These are phyloP conservation scores for Urocolius indicus DNA, from an alignment of 2,113 vertebrate species.

Conservation along the genomic window DNA sequence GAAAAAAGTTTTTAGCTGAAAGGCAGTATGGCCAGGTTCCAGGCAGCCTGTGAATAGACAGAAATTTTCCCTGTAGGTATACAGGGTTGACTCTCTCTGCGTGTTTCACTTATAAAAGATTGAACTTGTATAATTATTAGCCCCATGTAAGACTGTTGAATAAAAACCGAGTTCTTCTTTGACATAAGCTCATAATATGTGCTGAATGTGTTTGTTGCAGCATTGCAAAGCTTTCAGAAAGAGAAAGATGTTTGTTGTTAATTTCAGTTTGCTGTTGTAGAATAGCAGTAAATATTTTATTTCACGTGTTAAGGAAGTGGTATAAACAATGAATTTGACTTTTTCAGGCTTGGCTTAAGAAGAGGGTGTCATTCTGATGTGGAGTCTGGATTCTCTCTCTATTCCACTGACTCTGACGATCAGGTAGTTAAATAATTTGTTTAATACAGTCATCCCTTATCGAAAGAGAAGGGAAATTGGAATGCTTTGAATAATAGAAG, in stretches of 20 bases:
- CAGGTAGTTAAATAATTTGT: constrained; percentile 77
- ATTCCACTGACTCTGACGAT: constrained; percentile 85
- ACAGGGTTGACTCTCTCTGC: neutral
- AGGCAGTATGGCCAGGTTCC: accelerated
- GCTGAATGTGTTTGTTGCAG: neutral
- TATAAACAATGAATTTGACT: neutral
- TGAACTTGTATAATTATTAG: neutral
- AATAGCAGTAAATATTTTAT: neutral
- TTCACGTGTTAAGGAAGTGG: neutral
- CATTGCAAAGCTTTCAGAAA: neutral
- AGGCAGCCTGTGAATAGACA: neutral
- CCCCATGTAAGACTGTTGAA: accelerated
- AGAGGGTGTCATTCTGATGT: constrained; percentile 51
- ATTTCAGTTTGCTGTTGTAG: neutral
- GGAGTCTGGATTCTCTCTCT: constrained; percentile 78
- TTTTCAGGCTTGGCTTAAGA: constrained; percentile 66
- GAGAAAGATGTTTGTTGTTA: neutral
- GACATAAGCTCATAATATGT: neutral
- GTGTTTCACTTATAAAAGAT: neutral
- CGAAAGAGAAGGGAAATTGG: neutral
- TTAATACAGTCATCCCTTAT: neutral
- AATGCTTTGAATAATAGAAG: neutral
- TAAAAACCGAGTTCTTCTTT: neutral
- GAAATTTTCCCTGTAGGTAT: neutral
- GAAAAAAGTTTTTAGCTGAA: neutral